Conservation (phyloP, 2,797 vertebrate genomes). For the Liparis tanakae region DNA sequence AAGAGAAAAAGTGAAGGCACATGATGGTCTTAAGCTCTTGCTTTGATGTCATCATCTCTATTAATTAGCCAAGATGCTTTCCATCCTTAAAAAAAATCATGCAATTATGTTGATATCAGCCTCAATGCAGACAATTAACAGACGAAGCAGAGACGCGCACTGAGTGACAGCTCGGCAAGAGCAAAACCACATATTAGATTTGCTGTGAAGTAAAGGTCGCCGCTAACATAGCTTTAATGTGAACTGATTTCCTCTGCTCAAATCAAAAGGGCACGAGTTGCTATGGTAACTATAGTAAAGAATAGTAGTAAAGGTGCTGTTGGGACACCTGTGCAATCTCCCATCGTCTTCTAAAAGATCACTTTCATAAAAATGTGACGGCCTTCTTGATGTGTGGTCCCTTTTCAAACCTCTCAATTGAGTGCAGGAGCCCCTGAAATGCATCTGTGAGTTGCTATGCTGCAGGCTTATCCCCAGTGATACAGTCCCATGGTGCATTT, state of each 20-base stretch:
- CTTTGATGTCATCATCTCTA: slow-evolving; percentile 21
- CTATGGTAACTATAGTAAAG: slow-evolving; percentile 68
- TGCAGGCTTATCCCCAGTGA: slow-evolving; percentile 9
- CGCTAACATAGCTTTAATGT: slow-evolving; percentile 45
- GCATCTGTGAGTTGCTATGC: not conserved
- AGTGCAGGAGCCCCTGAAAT: slow-evolving; percentile 13
- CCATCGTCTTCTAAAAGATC: slow-evolving; percentile 5
- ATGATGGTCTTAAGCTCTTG: slow-evolving; percentile 16
- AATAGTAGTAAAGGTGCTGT: slow-evolving; percentile 19
- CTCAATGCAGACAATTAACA: slow-evolving; percentile 20
- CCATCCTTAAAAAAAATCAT: slow-evolving; percentile 25
- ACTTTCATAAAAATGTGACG: slow-evolving; percentile 7
- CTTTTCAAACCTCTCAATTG: slow-evolving; percentile 13
- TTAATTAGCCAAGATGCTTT: slow-evolving; percentile 32
- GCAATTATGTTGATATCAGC: slow-evolving; percentile 24
- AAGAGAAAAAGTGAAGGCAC: slow-evolving; percentile 11
- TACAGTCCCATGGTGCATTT: slow-evolving; percentile 15
- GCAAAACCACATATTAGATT: slow-evolving; percentile 37
- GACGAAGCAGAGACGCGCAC: slow-evolving; percentile 1
- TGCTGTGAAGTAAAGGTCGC: slow-evolving; percentile 49
- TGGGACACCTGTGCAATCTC: slow-evolving; percentile 23
- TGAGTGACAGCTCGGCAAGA: slow-evolving; percentile 17
- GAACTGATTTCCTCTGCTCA: slow-evolving; percentile 60
- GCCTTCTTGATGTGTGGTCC: slow-evolving; percentile 16
- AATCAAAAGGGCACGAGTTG: slow-evolving; percentile 63